These are phyloP conservation scores for Taenaris catops DNA, from an alignment of 2,888 invertebrate species.

Conservation along the genomic window DNA sequence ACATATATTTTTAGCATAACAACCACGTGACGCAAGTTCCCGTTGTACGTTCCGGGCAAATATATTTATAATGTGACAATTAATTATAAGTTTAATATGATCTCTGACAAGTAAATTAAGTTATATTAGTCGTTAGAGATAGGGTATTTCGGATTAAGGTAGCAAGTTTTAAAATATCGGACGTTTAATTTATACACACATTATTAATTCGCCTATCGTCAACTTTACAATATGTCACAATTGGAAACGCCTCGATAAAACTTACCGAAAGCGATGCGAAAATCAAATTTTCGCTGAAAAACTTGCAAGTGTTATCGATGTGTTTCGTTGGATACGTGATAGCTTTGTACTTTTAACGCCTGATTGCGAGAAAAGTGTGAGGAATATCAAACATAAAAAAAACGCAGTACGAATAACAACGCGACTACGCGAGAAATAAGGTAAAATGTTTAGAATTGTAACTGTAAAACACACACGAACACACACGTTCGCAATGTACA, in stretches of 20 bases:
- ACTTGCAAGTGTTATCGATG: conserved; percentile 44
- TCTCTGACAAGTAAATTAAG: conserved; percentile 70
- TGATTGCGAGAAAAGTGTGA: conserved; percentile 4
- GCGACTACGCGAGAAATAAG: too few relatives aligned
- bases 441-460: too few relatives aligned
- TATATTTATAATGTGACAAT: conserved; percentile 63
- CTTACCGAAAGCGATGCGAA: conserved; percentile 32
- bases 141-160: conserved; percentile 31
- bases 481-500: too few relatives aligned
- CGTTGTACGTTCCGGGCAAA: conserved; percentile 32
- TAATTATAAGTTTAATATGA: conserved; percentile 76
- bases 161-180: conserved; percentile 30
- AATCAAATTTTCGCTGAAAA: conserved; percentile 59
- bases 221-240: conserved; percentile 42
- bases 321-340: conserved; percentile 28
- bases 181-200: conserved; percentile 25
- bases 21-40: neutral
- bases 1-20: neutral
- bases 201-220: conserved; percentile 3
- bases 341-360: conserved; percentile 10
- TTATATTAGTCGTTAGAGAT: conserved; percentile 51
- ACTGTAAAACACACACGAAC: too few relatives aligned
- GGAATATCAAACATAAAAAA: conserved; percentile 7
- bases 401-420: too few relatives aligned
- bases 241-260: conserved; percentile 40